Conservation (phyloP, 2,113 vertebrate species). For the Brachionichthys hirsutus region DNA sequence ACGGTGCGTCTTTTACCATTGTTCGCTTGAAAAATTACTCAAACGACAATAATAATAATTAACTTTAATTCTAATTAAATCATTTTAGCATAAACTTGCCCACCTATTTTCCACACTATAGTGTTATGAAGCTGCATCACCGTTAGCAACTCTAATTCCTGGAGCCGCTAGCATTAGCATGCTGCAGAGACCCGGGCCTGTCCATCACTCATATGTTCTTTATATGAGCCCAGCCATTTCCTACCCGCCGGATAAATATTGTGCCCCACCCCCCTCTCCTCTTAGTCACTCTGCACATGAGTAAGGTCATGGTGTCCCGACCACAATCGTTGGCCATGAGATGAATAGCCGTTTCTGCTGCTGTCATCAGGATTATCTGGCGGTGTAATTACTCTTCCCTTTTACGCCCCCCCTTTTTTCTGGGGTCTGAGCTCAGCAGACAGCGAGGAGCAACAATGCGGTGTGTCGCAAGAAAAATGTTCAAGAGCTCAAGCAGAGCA, state of each 20-base stretch:
- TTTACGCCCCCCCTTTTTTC: slow-evolving; percentile 25
- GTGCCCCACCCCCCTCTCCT: slow-evolving; percentile 56
- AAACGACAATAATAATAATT: neutral
- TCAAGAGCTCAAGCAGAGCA: slow-evolving; percentile 5
- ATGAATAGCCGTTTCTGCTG: slow-evolving; percentile 68
- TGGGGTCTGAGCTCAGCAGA: slow-evolving; percentile 60
- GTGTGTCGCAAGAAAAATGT: slow-evolving; percentile 40
- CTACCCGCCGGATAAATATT: slow-evolving; percentile 47
- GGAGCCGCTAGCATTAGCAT: slow-evolving; percentile 10
- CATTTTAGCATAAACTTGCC: no score
- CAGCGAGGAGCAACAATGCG: slow-evolving; percentile 22
- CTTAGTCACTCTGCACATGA: slow-evolving; percentile 56
- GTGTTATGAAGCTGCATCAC: neutral
- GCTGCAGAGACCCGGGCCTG: slow-evolving; percentile 6
- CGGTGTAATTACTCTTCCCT: slow-evolving; percentile 65
- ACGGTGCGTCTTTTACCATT: neutral
- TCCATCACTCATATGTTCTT: slow-evolving; percentile 33
- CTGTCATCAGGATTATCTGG: slow-evolving; percentile 67
- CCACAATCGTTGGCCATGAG: slow-evolving; percentile 71
- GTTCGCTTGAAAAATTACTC: neutral
- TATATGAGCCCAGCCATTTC: slow-evolving; percentile 31
- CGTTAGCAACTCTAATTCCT: slow-evolving; percentile 6
- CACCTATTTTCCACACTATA: no score
- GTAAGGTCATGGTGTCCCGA: slow-evolving; percentile 71
- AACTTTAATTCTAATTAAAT: neutral